Evolutionary conservation across 1,140 invertebrate genomes (phyloP).

Genomic region (Hycleus phaleratus): DNA sequence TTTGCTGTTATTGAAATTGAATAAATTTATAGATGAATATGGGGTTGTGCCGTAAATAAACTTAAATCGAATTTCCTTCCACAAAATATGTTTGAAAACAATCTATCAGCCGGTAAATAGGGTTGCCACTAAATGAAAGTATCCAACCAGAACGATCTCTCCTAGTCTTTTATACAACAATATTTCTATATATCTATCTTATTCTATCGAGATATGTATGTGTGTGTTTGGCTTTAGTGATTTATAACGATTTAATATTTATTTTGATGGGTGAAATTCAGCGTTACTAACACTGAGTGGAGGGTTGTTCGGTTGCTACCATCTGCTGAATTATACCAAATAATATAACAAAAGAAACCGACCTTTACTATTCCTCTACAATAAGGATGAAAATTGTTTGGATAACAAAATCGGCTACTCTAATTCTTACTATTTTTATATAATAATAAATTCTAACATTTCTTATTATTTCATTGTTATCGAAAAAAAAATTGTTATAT

Average conservation of each 20-base stretch:
- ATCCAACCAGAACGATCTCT: constrained; percentile 11
- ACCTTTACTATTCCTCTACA: constrained; percentile 1
- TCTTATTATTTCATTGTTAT: too few relatives aligned
- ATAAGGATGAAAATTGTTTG: constrained; percentile 20
- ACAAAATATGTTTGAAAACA: constrained; percentile 20
- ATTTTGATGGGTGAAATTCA: constrained; percentile 44
- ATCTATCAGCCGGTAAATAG: constrained; percentile 11
- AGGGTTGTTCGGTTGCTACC: constrained; percentile 22
- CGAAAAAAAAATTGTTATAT: too few relatives aligned
- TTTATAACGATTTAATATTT: constrained; percentile 45
- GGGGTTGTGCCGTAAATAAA: constrained; percentile 17
- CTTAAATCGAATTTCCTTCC: constrained; percentile 25
- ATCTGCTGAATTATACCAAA: constrained; percentile 38
- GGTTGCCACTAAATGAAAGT: constrained; percentile 7
- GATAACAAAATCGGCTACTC: constrained; percentile 27
- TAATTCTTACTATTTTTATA: constrained; percentile 31
- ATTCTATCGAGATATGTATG: too few relatives aligned
- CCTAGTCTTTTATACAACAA: background rate
- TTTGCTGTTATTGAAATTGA: too few relatives aligned
- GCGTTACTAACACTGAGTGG: constrained; percentile 38
- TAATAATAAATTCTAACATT: background rate
- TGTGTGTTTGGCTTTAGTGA: constrained; percentile 19
- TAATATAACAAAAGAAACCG: constrained; percentile 22
- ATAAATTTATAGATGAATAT: background rate
- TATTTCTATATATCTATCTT: too few relatives aligned